Evolutionary conservation across 2,888 invertebrate genomes (phyloP).

Genomic region (Crossocerus cetratus): DNA sequence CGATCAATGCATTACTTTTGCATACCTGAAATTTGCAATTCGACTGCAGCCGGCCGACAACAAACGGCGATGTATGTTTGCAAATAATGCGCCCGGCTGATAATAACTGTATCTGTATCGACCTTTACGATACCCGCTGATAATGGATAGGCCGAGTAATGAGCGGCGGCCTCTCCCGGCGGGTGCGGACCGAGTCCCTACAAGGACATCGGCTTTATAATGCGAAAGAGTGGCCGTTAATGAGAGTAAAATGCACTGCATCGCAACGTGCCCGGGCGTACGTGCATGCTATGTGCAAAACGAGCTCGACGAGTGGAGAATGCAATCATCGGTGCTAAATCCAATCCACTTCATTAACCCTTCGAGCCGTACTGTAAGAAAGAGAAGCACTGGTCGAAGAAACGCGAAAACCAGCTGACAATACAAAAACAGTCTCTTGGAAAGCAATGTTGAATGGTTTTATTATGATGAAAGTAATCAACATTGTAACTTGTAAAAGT

Average conservation of each 20-base stretch:
- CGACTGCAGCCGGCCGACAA: neutral
- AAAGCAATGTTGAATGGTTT: too few relatives aligned
- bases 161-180: neutral
- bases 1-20: too few relatives aligned
- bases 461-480: too few relatives aligned
- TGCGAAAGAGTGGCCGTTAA: neutral
- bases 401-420: too few relatives aligned
- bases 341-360: too few relatives aligned
- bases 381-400: too few relatives aligned
- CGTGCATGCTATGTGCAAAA: neutral
- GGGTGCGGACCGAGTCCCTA: neutral
- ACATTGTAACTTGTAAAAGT: too few relatives aligned
- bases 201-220: slow-evolving; percentile 19
- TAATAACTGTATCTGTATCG: neutral
- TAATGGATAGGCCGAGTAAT: neutral
- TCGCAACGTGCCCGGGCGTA: neutral
- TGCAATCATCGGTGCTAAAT: neutral
- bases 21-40: too few relatives aligned
- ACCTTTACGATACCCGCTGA: neutral
- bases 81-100: neutral
- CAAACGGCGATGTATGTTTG: neutral
- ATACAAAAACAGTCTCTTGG: too few relatives aligned
- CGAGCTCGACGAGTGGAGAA: neutral
- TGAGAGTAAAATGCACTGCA: slow-evolving; percentile 12
- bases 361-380: too few relatives aligned